Conservation (phyloP, 2,888 invertebrate species). For the Drosophila atroscutellata region DNA sequence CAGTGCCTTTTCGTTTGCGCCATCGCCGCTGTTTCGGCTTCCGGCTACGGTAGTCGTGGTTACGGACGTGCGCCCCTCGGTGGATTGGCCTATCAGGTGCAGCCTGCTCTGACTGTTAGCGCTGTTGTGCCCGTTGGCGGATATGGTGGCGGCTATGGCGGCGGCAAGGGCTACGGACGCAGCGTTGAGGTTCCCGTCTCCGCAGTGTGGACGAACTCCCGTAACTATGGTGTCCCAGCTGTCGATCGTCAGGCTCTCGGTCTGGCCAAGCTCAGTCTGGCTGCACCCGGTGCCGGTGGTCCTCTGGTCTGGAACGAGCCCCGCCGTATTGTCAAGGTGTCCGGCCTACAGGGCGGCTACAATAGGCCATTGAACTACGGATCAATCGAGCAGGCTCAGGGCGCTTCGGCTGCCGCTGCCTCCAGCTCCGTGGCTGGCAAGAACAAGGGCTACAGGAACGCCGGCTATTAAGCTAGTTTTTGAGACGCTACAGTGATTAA, state of each 20-base stretch:
- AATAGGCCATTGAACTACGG: constrained; percentile 29
- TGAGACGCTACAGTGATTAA: constrained; percentile 35
- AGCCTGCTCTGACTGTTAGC: constrained; percentile 67
- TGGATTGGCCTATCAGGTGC: constrained; percentile 68
- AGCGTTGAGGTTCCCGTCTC: constrained; percentile 52
- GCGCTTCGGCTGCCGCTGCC: constrained; percentile 73
- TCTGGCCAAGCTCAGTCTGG: constrained; percentile 65
- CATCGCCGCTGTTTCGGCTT: constrained; percentile 62
- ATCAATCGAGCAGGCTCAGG: constrained; percentile 49
- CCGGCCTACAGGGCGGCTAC: constrained; percentile 29
- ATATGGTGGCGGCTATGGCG: constrained; percentile 32
- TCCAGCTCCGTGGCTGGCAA: constrained; percentile 59
- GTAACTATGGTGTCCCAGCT: constrained; percentile 55
- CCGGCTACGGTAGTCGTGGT: constrained; percentile 38
- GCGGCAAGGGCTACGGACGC: constrained; percentile 1
- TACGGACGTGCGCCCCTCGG: constrained; percentile 56
- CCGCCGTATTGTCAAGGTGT: constrained; percentile 25
- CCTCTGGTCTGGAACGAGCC: constrained; percentile 55
- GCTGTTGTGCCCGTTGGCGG: constrained; percentile 57
- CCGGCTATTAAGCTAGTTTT: constrained; percentile 44
- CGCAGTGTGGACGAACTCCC: constrained; percentile 34
- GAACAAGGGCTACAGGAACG: constrained; percentile 19
- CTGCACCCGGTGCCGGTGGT: constrained; percentile 59
- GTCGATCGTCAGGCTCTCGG: constrained; percentile 63
- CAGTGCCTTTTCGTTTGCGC: constrained; percentile 71